Base-by-base conservation (phyloP, 2,113 vertebrate species). In the Podiceps cristatus region DNA sequence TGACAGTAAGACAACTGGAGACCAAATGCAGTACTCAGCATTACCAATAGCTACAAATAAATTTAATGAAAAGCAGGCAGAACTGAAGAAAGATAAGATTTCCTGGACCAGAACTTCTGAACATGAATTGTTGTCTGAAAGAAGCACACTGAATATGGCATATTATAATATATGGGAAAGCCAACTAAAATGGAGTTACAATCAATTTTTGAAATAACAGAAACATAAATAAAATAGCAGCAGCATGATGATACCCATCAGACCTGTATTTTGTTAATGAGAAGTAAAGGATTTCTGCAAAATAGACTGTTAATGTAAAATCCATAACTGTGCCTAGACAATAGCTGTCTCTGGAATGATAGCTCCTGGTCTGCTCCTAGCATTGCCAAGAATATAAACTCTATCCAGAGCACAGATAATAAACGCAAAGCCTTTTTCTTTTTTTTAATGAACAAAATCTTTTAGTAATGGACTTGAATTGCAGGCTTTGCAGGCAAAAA, bases 241-340 rank as follows among this genome's bases (percentile, higher is more conserved):
- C 47, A 50, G 58, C 88, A 79, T 63, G 73, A 37, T 66, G 50
- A 94, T 79, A 55, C 33, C 45, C 64, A 63, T 88, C 35, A 13
- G 77, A 84, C 18, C 63, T 82, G 12, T 27, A 76, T 95, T 94
- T 97, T 91, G 47, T 59, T 98, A 98, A 97, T 96, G 93, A 97
- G 97, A 77, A 85, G 37, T 95, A 97, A 97, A 93, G 52, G 73
- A 92, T 96, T 96, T 95, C 93, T 97, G 49, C 53, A 95, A 73
- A 93, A 96, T 74, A 67, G 95, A 35, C 44, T 90, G 59, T 80
- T 97, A 86, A 97, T 97, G 90, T 92, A 97, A 98, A 98, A 98
- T 97, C 87, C 23, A 82, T 96, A 97, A 75, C 79, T 86, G 55
- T 89, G 69, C 67, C 91, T 82, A 62, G 63, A 62, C 27, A 80